Evolutionary conservation across 2,888 invertebrate species (phyloP).

Genomic region (Drosophila affinis): DNA sequence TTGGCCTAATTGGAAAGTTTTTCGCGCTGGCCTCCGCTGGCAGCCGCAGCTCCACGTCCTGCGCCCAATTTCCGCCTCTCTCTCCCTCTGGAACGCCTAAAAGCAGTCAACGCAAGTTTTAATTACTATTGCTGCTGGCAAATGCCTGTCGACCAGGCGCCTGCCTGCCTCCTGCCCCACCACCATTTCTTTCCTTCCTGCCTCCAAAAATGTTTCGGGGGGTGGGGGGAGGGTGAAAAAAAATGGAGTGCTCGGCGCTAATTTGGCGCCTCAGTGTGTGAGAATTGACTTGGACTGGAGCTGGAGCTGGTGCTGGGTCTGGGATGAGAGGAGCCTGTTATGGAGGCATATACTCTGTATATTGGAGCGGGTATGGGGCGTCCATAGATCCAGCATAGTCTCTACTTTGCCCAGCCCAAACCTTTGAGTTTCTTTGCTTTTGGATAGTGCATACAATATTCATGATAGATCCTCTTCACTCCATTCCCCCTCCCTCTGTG

Average conservation of each 20-base stretch:
- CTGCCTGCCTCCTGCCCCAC: neutral
- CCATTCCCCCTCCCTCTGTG: neutral
- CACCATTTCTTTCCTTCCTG: neutral
- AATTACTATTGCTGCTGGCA: conserved; percentile 72
- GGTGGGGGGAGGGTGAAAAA: conserved; percentile 5
- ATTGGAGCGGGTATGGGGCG: no score
- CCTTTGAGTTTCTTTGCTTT: no score
- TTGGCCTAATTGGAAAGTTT: conserved; percentile 74
- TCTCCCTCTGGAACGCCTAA: conserved; percentile 46
- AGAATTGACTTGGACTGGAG: conserved; percentile 54
- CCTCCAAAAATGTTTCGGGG: neutral
- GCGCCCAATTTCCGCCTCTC: neutral
- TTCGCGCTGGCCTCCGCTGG: conserved; percentile 35
- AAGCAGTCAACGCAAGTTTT: conserved; percentile 72
- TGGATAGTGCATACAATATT: conserved; percentile 26
- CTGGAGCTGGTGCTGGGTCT: no score
- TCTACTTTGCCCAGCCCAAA: neutral
- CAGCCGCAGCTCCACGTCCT: conserved; percentile 20
- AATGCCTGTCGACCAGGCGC: conserved; percentile 54
- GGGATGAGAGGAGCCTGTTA: no score
- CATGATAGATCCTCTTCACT: neutral
- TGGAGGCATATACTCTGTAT: no score
- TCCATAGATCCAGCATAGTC: no score
- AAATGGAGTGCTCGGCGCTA: conserved; percentile 52
- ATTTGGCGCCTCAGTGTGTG: conserved; percentile 71